Percentiles rank a stretch among this genome's conserved stretches.
Conservation (phyloP, 2,888 invertebrate genomes). For the Agrochola macilenta region DNA sequence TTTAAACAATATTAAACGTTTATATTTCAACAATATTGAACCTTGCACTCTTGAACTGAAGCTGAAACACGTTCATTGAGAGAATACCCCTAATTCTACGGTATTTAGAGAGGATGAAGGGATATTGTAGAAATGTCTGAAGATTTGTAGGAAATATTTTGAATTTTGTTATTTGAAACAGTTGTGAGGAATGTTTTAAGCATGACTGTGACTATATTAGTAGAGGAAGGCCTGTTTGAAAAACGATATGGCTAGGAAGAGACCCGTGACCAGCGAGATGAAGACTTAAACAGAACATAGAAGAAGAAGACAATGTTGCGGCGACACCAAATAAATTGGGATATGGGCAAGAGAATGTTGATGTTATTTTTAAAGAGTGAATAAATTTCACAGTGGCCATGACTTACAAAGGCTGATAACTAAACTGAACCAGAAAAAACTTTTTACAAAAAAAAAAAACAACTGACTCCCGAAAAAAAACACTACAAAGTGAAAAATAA, state of each 20-base stretch:
- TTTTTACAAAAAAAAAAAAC: no score
- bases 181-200: neutral
- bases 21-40: constrained; percentile 61
- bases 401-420: neutral
- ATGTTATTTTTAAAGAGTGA: neutral
- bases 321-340: neutral
- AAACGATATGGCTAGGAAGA: neutral
- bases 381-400: neutral
- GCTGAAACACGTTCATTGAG: constrained; percentile 14
- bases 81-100: neutral
- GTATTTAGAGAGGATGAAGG: neutral
- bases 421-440: constrained; percentile 7
- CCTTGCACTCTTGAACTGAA: constrained; percentile 26
- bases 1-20: constrained; percentile 65
- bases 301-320: no score
- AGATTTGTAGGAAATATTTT: neutral
- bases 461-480: no score
- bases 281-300: no score
- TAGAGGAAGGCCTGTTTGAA: neutral
- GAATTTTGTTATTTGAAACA: no score
- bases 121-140: neutral
- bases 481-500: no score
- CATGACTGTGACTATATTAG: neutral
- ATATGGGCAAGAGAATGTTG: neutral
- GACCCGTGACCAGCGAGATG: neutral